Evolutionary conservation across 1,140 invertebrate species (phyloP), one percentile per base, ranked within the genome.

Genomic region (Rhagoletis zephyria): DNA sequence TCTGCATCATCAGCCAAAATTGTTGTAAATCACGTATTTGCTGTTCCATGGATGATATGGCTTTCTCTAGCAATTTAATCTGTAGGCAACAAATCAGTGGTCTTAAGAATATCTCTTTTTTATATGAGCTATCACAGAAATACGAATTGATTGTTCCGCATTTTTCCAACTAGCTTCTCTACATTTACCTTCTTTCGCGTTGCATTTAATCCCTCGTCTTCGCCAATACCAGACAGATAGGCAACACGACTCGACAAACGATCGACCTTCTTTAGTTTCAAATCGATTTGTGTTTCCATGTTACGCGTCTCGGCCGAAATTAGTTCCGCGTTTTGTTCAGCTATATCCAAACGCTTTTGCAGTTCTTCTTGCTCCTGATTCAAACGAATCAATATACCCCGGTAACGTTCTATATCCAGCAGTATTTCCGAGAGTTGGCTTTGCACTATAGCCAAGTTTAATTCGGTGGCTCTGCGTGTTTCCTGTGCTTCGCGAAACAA

Each of bases 1-100:
- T 95, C 92, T 97, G 96, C 88, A 96, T 94, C 65, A 96, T 94
- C 77, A 97, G 91, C 97, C 97, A 97, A 91, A 95, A 95, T 88
- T 95, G 94, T 90, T 97, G 95, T 87, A 95, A 92, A 70, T 94
- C 93, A 88, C 95, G 94, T 48, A 95, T 95, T 89, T 94, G 94
- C 85, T 94, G 93, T 77, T 95, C 94, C 1, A 94, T 90, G 9
- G 94, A 92, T 45, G 94, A 94, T 87, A 96, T 95, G 4, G 94
- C 89, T 94, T 90, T 95, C 92, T 96, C 95, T 77, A 96, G 89
- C 87, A 94, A 93, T 14, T 94, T 93, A 1, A 95, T 94, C 89
- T 94, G 90, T 10, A 89, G 85, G 85, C 48, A 7, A 56, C 60
- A 63, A 77, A 14, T 74, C 7, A 74, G 30, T 30, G 30, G 30